A percentile compares a stretch with the other conserved stretches of the same genome.
phyloP scores from a whole-genome alignment of 2,113 vertebrate species.

The Hippolais icterina region DNA sequence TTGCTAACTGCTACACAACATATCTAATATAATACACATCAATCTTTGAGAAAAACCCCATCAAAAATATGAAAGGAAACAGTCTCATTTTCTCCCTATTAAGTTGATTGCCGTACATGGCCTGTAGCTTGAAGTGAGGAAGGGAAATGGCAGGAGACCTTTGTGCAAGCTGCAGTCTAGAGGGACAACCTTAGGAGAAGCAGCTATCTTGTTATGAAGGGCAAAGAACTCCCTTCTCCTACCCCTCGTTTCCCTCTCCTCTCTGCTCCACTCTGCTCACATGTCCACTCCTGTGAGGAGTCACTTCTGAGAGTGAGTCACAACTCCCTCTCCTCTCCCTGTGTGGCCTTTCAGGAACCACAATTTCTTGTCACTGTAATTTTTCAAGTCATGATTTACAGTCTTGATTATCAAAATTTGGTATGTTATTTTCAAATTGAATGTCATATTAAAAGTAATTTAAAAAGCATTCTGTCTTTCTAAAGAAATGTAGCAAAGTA shows the following conservation, averaged over 20 bases:
- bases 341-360: background rate
- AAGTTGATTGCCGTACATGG: background rate
- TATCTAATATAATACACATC: accelerated
- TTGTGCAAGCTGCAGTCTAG: background rate
- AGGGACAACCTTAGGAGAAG: background rate
- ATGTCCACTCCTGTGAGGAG: background rate
- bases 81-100: background rate
- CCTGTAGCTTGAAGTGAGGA: background rate
- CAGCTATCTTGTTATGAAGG: background rate
- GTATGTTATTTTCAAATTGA: background rate
- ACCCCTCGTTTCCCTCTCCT: background rate
- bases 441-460: background rate
- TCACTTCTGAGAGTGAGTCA: background rate
- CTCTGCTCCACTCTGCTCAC: background rate
- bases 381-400: background rate
- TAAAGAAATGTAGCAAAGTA: background rate
- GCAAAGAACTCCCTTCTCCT: background rate
- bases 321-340: background rate
- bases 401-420: background rate
- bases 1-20: background rate
- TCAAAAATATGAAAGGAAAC: background rate
- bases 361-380: background rate
- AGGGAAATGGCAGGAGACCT: background rate
- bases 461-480: background rate
- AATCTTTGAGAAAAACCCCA: background rate